These are phyloP conservation scores for Mesorhabditis spiculigera DNA, from an alignment of 2,888 invertebrate genomes.

Conservation along the genomic window DNA sequence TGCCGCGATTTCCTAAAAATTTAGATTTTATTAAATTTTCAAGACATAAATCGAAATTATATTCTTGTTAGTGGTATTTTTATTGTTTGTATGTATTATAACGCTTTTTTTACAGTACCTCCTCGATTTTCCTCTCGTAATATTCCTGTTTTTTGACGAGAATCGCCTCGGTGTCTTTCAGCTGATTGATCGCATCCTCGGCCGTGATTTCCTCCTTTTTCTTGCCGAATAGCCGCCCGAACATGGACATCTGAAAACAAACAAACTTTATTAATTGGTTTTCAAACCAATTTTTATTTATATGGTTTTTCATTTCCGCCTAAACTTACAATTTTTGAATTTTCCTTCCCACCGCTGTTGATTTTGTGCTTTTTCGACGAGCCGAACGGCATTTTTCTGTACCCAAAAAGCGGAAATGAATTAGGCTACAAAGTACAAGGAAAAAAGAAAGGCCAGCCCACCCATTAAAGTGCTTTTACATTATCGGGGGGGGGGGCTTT, in stretches of 20 bases:
- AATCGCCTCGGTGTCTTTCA: slow-evolving; percentile 36
- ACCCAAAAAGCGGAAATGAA: background rate
- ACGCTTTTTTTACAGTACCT: background rate
- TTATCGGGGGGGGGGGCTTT: too few relatives aligned
- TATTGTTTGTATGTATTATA: too few relatives aligned
- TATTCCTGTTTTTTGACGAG: slow-evolving; percentile 36
- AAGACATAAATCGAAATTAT: background rate
- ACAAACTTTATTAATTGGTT: background rate
- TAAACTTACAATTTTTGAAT: background rate
- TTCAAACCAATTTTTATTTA: background rate
- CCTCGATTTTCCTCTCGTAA: slow-evolving; percentile 31
- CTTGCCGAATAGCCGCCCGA: slow-evolving; percentile 14
- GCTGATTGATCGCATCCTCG: slow-evolving; percentile 34
- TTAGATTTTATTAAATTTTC: background rate
- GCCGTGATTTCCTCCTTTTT: slow-evolving; percentile 28
- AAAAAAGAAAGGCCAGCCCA: too few relatives aligned
- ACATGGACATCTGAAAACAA: slow-evolving; percentile 3
- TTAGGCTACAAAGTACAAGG: too few relatives aligned
- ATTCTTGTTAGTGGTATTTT: too few relatives aligned
- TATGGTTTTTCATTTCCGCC: background rate
- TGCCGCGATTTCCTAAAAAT: slow-evolving; percentile 24
- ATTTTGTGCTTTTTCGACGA: background rate
- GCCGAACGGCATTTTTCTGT: background rate
- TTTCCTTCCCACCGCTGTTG: slow-evolving; percentile 1
- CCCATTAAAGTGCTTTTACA: too few relatives aligned